phyloP scores from a whole-genome alignment of 1,140 invertebrate species.

The Drosophila tropicalis region DNA sequence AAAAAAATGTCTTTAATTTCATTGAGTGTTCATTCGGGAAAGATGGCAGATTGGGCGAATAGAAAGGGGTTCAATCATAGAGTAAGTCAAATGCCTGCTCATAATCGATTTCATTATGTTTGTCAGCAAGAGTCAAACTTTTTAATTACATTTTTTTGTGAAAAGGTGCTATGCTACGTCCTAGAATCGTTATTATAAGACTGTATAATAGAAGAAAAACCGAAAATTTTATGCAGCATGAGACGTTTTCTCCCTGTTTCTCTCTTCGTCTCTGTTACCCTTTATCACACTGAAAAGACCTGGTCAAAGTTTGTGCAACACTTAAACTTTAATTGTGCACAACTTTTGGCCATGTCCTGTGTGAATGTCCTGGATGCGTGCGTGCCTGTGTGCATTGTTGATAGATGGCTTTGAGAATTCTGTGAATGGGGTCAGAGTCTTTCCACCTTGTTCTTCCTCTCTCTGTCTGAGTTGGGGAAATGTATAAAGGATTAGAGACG shows the following conservation, averaged over 20 bases:
- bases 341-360: constrained; percentile 73
- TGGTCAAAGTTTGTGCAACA: constrained; percentile 75
- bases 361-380: constrained; percentile 55
- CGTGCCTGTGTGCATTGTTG: constrained; percentile 42
- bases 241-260: neutral
- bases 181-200: constrained; percentile 15
- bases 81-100: constrained; percentile 27
- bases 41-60: neutral
- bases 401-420: constrained; percentile 75
- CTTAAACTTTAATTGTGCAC: constrained; percentile 81
- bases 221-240: constrained; percentile 62
- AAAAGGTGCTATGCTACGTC: constrained; percentile 58
- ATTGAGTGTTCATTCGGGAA: constrained; percentile 41
- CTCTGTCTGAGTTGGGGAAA: constrained; percentile 59
- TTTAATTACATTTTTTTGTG: constrained; percentile 64
- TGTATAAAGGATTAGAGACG: constrained; percentile 72
- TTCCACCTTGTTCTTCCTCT: neutral
- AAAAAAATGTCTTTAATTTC: constrained; percentile 64
- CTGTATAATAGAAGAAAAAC: constrained; percentile 55
- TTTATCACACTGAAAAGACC: constrained; percentile 35
- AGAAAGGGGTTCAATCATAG: neutral
- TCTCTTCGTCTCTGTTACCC: constrained; percentile 1
- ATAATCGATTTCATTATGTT: constrained; percentile 77
- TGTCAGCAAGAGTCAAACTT: constrained; percentile 60
- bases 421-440: constrained; percentile 69